phyloP scores from a whole-genome alignment of 2,797 vertebrate genomes.

The Toxotes lorentzi region DNA sequence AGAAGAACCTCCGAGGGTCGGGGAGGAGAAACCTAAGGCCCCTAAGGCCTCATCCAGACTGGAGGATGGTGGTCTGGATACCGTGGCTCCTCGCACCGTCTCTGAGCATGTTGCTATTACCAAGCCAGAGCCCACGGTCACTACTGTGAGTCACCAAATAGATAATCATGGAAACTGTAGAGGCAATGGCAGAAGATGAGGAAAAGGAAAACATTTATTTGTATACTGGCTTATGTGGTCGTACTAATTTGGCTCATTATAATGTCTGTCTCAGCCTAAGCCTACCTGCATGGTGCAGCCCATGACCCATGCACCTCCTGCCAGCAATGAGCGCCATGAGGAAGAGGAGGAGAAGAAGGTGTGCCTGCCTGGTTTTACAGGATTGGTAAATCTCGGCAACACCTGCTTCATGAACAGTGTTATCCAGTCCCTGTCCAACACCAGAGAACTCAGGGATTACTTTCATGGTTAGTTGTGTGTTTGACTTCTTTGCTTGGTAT shows the following conservation, averaged over 20 bases:
- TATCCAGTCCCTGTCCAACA: slow-evolving; percentile 98
- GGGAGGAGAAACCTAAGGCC: slow-evolving; percentile 91
- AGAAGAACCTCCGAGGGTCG: slow-evolving; percentile 91
- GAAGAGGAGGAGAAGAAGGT: slow-evolving; percentile 98
- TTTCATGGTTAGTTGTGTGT: slow-evolving; percentile 90
- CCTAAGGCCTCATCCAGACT: slow-evolving; percentile 75
- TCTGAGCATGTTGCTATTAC: slow-evolving; percentile 90
- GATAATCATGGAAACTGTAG: neutral
- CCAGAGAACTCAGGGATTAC: slow-evolving; percentile 96
- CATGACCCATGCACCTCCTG: slow-evolving; percentile 91
- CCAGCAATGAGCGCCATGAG: slow-evolving; percentile 89
- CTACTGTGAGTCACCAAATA: slow-evolving; percentile 83
- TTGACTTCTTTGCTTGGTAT: neutral
- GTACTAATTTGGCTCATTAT: too few species aligned
- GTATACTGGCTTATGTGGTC: neutral
- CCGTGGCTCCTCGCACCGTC: slow-evolving; percentile 86
- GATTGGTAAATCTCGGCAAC: slow-evolving; percentile 97
- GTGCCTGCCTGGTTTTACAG: slow-evolving; percentile 95
- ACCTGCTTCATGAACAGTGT: slow-evolving; percentile 99
- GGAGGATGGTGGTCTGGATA: slow-evolving; percentile 89
- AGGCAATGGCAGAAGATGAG: neutral
- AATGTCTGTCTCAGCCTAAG: slow-evolving; percentile 87
- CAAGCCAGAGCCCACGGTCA: slow-evolving; percentile 90
- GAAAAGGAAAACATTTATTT: neutral
- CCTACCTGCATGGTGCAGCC: slow-evolving; percentile 99